Conservation (phyloP, 2,113 vertebrate species). For the Nansenia antarctica region DNA sequence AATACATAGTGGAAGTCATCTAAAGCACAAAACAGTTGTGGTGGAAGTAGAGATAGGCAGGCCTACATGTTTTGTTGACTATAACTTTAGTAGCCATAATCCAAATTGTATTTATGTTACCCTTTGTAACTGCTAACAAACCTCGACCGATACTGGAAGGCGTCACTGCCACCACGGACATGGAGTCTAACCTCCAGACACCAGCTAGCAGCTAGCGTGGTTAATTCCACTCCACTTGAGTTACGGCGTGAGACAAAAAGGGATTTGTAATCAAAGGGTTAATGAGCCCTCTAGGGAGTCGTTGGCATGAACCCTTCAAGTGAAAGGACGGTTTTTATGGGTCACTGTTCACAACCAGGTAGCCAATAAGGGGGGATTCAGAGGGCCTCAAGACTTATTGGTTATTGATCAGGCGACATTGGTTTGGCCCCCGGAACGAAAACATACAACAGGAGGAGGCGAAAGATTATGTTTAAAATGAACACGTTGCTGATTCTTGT, state of each 20-base stretch:
- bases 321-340: conserved; percentile 49
- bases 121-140: background rate
- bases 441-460: conserved; percentile 44
- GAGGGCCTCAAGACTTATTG: conserved; percentile 57
- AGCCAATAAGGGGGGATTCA: conserved; percentile 25
- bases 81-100: background rate
- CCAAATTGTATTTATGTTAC: background rate
- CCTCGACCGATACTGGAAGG: background rate
- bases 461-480: conserved; percentile 50
- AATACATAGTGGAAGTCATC: no score
- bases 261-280: conserved; percentile 38
- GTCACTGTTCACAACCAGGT: conserved; percentile 41
- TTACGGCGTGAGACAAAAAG: conserved; percentile 8
- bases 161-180: no score
- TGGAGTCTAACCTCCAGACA: no score
- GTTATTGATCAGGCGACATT: conserved; percentile 63
- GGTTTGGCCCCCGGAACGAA: conserved; percentile 31
- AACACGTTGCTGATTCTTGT: conserved; percentile 40
- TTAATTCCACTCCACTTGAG: conserved; percentile 45
- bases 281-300: conserved; percentile 39
- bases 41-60: background rate
- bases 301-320: conserved; percentile 39
- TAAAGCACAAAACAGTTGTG: background rate
- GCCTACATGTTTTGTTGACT: background rate
- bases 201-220: conserved; percentile 17